Conservation (phyloP, 2,797 vertebrate genomes). For the Danio choprae region DNA sequence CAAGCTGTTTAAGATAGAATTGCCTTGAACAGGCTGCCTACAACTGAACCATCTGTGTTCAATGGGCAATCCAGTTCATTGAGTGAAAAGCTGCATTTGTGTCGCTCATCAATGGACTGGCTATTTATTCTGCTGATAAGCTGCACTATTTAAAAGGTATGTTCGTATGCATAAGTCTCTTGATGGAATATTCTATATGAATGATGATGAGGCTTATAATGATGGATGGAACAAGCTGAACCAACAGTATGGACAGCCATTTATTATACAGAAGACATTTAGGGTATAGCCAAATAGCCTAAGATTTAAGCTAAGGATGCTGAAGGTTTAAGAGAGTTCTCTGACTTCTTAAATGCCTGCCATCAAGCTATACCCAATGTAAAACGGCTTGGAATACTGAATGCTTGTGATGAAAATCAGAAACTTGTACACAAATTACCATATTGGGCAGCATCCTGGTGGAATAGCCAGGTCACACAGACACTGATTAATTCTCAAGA, state of each 20-base stretch:
- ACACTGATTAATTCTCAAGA: conserved; percentile 23
- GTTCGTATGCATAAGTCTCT: conserved; percentile 26
- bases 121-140: conserved; percentile 38
- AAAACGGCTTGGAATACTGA: conserved; percentile 35
- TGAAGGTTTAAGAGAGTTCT: conserved; percentile 37
- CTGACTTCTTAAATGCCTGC: conserved; percentile 39
- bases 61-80: conserved; percentile 53
- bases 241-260: conserved; percentile 35
- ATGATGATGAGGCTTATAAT: conserved; percentile 48
- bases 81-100: conserved; percentile 60
- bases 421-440: conserved; percentile 46
- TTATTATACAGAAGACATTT: conserved; percentile 37
- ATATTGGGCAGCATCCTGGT: conserved; percentile 37
- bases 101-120: conserved; percentile 46
- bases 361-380: conserved; percentile 44
- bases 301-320: conserved; percentile 34
- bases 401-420: conserved; percentile 49
- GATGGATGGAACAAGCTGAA: conserved; percentile 43
- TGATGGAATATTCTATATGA: conserved; percentile 52
- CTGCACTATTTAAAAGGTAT: conserved; percentile 49
- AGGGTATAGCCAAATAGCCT: conserved; percentile 39
- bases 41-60: conserved; percentile 31
- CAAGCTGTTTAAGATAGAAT: not conserved
- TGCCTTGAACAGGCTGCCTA: not conserved
- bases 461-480: conserved; percentile 46